Base-by-base conservation (phyloP, 1,140 invertebrate species). In the Drosophila ananassae region DNA sequence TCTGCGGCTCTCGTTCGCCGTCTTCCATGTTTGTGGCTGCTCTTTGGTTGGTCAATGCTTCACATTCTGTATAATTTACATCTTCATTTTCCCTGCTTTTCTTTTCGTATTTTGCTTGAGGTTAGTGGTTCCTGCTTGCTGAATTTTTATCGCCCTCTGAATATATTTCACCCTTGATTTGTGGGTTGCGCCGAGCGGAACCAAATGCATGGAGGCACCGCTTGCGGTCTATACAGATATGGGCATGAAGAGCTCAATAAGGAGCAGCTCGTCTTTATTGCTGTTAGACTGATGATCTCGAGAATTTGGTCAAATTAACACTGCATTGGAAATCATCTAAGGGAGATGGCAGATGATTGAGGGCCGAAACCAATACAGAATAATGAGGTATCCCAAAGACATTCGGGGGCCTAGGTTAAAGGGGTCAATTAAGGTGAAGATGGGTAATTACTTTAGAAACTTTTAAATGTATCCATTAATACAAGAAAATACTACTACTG, bases 121-220 rank as follows among this genome's bases (percentile, higher is more conserved):
- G 48, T 53, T 39, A 51, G 57, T 21, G 63, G 53, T 75, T 30
- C 55, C 53, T 57, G 41, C 34, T 30, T 57, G 47, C 25, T 51
- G 28, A 64, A 63, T 53, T 73, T 77, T 73, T 82, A 77, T 73
- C 58, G 79, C 75, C 66, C 51, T 68, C 78, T 61, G 72, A 89
- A 79, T 89, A 89, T 89, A 89, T 79, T 89, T 89, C 73, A 83
- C 84, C 75, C 68, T 84, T 89, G 79, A 89, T 83, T 89, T 89
- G 83, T 89, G 67, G 56, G 61, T 52, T 53, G 58, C 67, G 50
- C 72, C 58, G 41, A 39, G 61, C 48, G 48, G 21, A 79, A 58
- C 64, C 44, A 59, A 73, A 24, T 77, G 59, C 55, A 61, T 61
- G 57, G 54, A 51, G 55, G 60, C 57, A 39, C 46, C 22, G 59